Percentiles rank a stretch among this genome's conserved stretches.
Evolutionary conservation across 2,113 vertebrate species (phyloP).

Genomic region (Colaptes auratus): DNA sequence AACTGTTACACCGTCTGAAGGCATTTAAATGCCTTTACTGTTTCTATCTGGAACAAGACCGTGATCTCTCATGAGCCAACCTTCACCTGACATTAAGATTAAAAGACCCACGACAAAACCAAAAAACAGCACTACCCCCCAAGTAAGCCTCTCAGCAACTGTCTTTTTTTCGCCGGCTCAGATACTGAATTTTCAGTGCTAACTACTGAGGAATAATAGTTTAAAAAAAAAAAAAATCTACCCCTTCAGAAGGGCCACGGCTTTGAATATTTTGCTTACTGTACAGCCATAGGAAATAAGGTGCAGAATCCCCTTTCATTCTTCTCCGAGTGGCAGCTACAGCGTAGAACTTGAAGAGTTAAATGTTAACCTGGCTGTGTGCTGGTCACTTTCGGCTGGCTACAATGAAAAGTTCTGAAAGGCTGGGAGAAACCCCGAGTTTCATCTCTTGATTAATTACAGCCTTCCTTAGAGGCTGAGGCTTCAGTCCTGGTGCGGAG

Average conservation of each 20-base stretch:
- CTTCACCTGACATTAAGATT: background rate
- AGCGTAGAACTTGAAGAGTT: background rate
- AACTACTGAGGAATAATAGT: background rate
- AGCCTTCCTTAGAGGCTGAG: background rate
- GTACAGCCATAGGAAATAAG: background rate
- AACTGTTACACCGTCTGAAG: background rate
- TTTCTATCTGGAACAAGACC: background rate
- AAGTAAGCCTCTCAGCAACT: background rate
- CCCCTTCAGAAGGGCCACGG: background rate
- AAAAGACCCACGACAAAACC: conserved; percentile 17
- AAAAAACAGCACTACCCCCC: background rate
- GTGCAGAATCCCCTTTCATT: background rate
- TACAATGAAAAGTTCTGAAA: conserved; percentile 15
- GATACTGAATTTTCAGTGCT: background rate
- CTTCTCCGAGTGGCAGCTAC: background rate
- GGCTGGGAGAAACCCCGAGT: background rate
- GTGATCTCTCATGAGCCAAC: background rate
- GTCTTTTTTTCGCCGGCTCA: background rate
- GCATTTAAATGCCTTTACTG: background rate
- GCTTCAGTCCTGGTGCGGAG: background rate
- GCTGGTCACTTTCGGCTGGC: background rate
- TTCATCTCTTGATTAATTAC: background rate
- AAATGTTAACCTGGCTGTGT: background rate
- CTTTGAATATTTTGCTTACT: background rate
- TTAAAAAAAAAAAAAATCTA: background rate